A percentile compares a stretch with the other conserved stretches of the same genome.
Evolutionary conservation across 2,888 invertebrate species (phyloP).

Genomic region (Eueremaeus valkanovi): DNA sequence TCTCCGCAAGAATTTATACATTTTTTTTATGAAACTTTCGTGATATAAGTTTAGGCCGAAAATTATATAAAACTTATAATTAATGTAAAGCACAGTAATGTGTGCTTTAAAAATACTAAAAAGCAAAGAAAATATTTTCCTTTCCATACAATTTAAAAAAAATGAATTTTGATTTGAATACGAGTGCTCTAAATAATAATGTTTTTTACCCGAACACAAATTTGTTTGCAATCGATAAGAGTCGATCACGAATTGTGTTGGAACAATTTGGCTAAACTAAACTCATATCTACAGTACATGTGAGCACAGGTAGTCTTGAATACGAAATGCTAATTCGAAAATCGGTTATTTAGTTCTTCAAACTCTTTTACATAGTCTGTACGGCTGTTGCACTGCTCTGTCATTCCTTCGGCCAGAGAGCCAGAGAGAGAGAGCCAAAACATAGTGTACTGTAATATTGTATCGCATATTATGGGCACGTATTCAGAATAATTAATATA

Average conservation of each 20-base stretch:
- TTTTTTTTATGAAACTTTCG: conserved; percentile 22
- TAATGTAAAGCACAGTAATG: conserved; percentile 1
- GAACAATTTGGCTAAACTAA: neutral
- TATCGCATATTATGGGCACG: conserved; percentile 4
- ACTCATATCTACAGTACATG: neutral
- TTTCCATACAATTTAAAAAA: neutral
- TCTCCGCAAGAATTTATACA: neutral
- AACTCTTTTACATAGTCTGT: neutral
- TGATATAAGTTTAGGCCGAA: neutral
- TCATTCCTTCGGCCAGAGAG: neutral
- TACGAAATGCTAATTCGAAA: neutral
- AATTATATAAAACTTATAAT: conserved; percentile 5
- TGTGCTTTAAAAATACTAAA: neutral
- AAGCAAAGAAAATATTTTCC: neutral
- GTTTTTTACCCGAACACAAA: conserved; percentile 11
- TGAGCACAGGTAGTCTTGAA: neutral
- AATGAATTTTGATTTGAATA: neutral
- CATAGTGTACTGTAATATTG: no score
- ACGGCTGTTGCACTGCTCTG: neutral
- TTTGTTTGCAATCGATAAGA: conserved; percentile 9
- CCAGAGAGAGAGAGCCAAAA: no score
- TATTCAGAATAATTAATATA: conserved; percentile 21
- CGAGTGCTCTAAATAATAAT: conserved; percentile 16
- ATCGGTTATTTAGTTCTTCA: conserved; percentile 9
- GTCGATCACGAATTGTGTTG: neutral